These are phyloP conservation scores for Mimachlamys varia DNA, from an alignment of 2,888 invertebrate genomes.

Conservation along the genomic window DNA sequence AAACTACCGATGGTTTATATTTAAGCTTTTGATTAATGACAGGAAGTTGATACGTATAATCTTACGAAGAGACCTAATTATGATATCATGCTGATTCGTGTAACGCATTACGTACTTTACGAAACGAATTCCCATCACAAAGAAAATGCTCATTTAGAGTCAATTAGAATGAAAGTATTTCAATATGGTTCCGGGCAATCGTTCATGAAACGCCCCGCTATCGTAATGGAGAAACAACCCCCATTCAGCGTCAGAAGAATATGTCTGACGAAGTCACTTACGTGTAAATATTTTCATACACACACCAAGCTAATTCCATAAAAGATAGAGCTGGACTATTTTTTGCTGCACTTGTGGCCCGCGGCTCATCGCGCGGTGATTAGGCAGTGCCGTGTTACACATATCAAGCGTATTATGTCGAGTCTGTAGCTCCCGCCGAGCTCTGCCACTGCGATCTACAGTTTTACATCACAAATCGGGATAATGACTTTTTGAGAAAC, in stretches of 20 bases:
- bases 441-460: neutral
- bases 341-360: slow-evolving; percentile 31
- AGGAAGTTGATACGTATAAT: neutral
- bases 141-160: neutral
- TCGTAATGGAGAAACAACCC: neutral
- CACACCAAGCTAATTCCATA: slow-evolving; percentile 11
- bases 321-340: slow-evolving; percentile 11
- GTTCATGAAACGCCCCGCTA: neutral
- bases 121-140: neutral
- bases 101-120: neutral
- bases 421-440: neutral
- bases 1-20: neutral
- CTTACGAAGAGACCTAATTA: neutral
- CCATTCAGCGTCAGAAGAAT: neutral
- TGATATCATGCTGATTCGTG: neutral
- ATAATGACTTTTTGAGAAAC: slow-evolving; percentile 11
- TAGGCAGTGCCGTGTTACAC: slow-evolving; percentile 34
- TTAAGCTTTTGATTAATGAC: neutral
- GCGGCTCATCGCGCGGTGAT: slow-evolving; percentile 23
- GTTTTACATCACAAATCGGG: neutral
- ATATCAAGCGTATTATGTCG: slow-evolving; percentile 1
- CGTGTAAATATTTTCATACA: slow-evolving; percentile 14
- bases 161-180: slow-evolving; percentile 16
- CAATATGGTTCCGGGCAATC: neutral
- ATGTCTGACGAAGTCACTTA: slow-evolving; percentile 6